A percentile compares a stretch with the other conserved stretches of the same genome.
These are phyloP conservation scores for Neomorphus geoffroyi DNA, from an alignment of 2,797 vertebrate genomes.

Conservation along the genomic window DNA sequence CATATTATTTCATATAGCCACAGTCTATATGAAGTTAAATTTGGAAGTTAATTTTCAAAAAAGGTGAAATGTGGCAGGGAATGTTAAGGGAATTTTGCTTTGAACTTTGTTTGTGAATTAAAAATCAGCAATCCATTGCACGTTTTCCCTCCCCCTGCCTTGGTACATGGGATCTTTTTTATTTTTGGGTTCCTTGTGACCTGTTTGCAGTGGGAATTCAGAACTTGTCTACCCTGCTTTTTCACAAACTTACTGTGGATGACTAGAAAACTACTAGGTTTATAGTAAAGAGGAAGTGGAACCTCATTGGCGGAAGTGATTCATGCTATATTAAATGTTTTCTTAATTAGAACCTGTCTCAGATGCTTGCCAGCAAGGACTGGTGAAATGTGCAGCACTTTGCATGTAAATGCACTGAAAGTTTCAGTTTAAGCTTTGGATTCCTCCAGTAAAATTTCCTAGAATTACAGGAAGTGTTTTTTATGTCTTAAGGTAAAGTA, in stretches of 20 bases:
- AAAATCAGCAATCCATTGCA: background rate
- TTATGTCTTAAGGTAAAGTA: background rate
- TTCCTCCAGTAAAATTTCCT: background rate
- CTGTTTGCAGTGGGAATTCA: slow-evolving; percentile 46
- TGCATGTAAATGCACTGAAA: background rate
- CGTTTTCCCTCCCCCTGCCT: background rate
- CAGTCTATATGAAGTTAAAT: too few relatives aligned
- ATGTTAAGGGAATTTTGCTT: background rate
- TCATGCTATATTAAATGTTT: background rate
- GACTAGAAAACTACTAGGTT: slow-evolving; percentile 2
- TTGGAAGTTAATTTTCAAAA: background rate
- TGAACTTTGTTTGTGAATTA: background rate
- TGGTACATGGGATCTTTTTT: background rate
- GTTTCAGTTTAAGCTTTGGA: background rate
- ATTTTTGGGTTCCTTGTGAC: slow-evolving; percentile 51
- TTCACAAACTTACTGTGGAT: background rate
- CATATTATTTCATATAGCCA: background rate
- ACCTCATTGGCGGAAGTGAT: slow-evolving; percentile 11
- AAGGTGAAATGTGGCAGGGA: background rate
- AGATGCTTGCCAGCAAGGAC: background rate
- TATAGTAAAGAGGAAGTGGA: slow-evolving; percentile 20
- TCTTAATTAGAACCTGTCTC: slow-evolving; percentile 32
- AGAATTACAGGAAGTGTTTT: background rate
- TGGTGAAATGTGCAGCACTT: background rate
- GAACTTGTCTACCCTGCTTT: slow-evolving; percentile 42